Base-by-base conservation (phyloP, 2,888 invertebrate genomes). In the Parnassius apollo region DNA sequence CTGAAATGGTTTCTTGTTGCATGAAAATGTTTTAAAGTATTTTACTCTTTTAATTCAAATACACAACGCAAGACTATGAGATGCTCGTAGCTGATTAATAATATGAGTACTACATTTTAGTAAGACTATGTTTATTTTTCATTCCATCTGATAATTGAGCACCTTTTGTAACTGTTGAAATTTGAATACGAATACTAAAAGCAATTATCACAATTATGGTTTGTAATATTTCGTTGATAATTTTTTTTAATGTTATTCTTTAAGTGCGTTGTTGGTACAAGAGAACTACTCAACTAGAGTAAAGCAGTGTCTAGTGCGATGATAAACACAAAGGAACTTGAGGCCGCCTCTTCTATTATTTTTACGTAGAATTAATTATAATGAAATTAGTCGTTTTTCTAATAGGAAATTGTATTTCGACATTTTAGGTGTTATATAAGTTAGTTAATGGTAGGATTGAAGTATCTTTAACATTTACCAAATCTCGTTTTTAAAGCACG, bases 301-400 rank as follows among this genome's bases (percentile, higher is more conserved):
- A 45, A 55, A 57, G n/a, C 10, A 12, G 44, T 44, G 51, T 59
- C 45, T n/a, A 52, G 45, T 45, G 13, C 25, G 35, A 18, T 12
- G 49, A 13, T 42, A 48, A 52, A 22, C 49, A 59, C 73, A 80
- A 85, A 78, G 79, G 82, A 78, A 86, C 88, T 83, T 84, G 89
- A 85, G 88, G 88, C 91, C 91, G 91, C 89, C 90, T 91, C 83
- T 86, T 77, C 80, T 81, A 79, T 75, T 80, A 74, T 80, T 74
- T 74, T 80, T 74, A 81, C 75, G 69, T 88, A 86, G 81, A 77
- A 71, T 75, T 80, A 77, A 77, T 76, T 78, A 80, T 77, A 75
- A 35, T 35, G 70, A 77, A 79, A 78, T 76, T 83, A 57, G 57
- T 62, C 57, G 48, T 62, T 62, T 80, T 78, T 83, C 75, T 83